phyloP scores from a whole-genome alignment of 92 coral and sea anemone species.

The Porites rus region DNA sequence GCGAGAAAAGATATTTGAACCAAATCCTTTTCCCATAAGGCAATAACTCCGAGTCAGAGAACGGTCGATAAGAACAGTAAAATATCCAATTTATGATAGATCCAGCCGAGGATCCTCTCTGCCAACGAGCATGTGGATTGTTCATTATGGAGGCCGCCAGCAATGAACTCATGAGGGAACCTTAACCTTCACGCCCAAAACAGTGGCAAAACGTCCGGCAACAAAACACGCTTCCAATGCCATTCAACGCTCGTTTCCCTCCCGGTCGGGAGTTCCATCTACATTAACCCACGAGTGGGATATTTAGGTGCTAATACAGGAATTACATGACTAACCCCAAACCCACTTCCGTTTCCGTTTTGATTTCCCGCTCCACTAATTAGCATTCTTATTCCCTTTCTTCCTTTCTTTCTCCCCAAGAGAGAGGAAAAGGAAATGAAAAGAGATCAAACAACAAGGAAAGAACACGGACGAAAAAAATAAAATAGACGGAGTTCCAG shows the following conservation, averaged over 20 bases:
- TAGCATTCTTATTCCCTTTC: slow-evolving; percentile 1
- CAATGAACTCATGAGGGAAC: background rate
- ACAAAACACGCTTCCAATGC: background rate
- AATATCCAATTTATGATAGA: slow-evolving; percentile 33
- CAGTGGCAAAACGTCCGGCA: too few relatives aligned
- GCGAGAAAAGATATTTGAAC: too few relatives aligned
- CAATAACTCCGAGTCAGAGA: slow-evolving; percentile 1
- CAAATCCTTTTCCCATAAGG: too few relatives aligned
- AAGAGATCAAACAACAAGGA: too few relatives aligned
- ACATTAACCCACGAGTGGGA: background rate
- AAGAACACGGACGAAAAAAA: too few relatives aligned
- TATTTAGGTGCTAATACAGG: background rate
- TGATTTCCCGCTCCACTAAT: background rate
- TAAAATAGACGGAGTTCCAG: too few relatives aligned
- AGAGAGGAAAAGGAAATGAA: too few relatives aligned
- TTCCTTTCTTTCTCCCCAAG: too few relatives aligned
- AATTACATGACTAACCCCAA: slow-evolving; percentile 2
- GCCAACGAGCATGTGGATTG: slow-evolving; percentile 25
- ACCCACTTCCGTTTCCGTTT: background rate
- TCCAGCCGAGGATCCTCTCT: slow-evolving; percentile 30
- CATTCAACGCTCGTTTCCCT: background rate
- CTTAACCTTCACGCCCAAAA: too few relatives aligned
- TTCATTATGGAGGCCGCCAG: slow-evolving; percentile 13
- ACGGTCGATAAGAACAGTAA: slow-evolving; percentile 27
- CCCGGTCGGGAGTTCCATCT: slow-evolving; percentile 4